A percentile compares a stretch with the other conserved stretches of the same genome.
Evolutionary conservation across 2,113 vertebrate species (phyloP).

Genomic region (Ciconia boyciana): DNA sequence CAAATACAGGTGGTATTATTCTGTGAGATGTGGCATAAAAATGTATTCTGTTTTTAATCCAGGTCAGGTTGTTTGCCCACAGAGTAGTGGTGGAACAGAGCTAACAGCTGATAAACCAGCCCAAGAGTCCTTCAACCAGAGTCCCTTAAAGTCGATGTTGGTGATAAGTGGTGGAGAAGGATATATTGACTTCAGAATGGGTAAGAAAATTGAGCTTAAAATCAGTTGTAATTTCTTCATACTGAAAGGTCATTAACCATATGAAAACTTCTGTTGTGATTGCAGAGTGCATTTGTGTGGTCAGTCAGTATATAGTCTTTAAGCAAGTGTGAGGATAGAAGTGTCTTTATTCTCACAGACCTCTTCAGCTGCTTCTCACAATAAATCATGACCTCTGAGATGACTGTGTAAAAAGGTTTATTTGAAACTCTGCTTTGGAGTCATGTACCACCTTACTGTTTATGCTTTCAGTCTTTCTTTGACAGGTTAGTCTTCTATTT

Average conservation of each 20-base stretch:
- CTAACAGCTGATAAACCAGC: slow-evolving; percentile 70
- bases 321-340: not conserved
- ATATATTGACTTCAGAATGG: slow-evolving; percentile 99
- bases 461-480: not conserved
- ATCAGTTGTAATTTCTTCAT: not conserved
- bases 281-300: not conserved
- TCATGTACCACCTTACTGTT: not conserved
- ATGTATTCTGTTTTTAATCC: not conserved
- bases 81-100: slow-evolving; percentile 72
- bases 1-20: not conserved
- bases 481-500: not conserved
- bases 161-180: slow-evolving; percentile 98
- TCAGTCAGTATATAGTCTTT: not conserved
- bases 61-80: slow-evolving; percentile 87
- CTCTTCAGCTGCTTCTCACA: not conserved
- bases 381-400: not conserved
- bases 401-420: not conserved
- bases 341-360: not conserved
- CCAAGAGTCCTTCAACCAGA: slow-evolving; percentile 75
- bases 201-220: slow-evolving; percentile 72
- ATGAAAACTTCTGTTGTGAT: not conserved
- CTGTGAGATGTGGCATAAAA: not conserved
- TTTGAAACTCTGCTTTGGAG: not conserved
- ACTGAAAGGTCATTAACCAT: not conserved
- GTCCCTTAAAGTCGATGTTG: slow-evolving; percentile 83